Evolutionary conservation across 1,140 invertebrate genomes (phyloP), one percentile per base, ranked within the genome.

Genomic region (Cyrtorhinus lividipennis): DNA sequence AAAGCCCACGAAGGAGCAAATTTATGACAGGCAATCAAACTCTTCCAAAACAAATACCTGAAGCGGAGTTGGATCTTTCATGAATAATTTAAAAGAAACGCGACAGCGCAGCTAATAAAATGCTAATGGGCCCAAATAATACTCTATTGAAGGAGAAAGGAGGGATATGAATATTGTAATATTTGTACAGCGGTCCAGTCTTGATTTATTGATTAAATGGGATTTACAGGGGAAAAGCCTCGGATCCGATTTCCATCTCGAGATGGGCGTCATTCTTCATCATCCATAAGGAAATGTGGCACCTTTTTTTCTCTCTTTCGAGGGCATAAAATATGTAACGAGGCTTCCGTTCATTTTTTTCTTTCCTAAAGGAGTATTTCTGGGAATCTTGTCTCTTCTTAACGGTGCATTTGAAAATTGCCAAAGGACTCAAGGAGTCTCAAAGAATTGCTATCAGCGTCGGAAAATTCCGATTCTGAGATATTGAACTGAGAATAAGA

Each of bases 31-130:
- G 20, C 48, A 53, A 53, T 53, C 48, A 53, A 53, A 53, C 10
- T 20, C 20, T 22, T 20, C 20, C 8, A 53, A 53, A 53, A 53
- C 48, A 53, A 53, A 53, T 53, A 53, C 48, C 48, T 22, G 48
- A 20, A 53, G 48, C 48, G 20, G 48, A 53, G 12, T 53, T 22
- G 20, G 20, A 53, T 12, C 20, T 53, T 53, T 53, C 48, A 53
- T 53, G 48, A 53, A 53, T 53, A 53, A 53, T 53, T 53, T 53
- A 53, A 53, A 53, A 53, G 48, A 53, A 53, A 53, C 48, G 48
- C 48, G 48, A 53, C 48, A 53, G 48, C 48, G 10, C 48, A 12
- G 48, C 48, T 53, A 53, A 53, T 53, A 53, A 53, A 53, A 53
- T 53, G 48, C 48, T 53, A 53, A 53, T 53, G 20, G 10, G 48